These are phyloP conservation scores for Masticophis lateralis DNA, from an alignment of 2,797 vertebrate genomes.

Conservation along the genomic window DNA sequence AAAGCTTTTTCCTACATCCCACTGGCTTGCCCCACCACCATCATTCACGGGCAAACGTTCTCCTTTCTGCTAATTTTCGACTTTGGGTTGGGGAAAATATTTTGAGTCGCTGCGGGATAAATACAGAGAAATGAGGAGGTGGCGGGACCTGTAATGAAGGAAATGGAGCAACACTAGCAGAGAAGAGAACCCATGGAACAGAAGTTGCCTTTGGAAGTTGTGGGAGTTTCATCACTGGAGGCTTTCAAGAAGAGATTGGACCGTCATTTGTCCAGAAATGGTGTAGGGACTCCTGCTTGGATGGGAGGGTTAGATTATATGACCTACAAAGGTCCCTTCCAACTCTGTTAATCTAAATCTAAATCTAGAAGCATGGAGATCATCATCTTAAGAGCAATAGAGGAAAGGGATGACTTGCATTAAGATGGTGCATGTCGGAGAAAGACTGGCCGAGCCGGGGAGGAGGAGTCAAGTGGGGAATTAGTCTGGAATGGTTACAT, in stretches of 20 bases:
- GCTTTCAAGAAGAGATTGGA: no score
- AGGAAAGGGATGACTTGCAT: background rate
- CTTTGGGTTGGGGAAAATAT: background rate
- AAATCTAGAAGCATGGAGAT: background rate
- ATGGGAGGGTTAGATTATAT: no score
- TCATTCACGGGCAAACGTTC: constrained; percentile 60
- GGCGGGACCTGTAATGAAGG: background rate
- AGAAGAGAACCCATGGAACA: background rate
- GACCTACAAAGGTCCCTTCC: no score
- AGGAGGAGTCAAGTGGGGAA: background rate
- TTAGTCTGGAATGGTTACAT: background rate
- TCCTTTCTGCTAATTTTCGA: background rate
- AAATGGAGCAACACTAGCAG: background rate
- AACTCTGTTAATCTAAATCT: no score
- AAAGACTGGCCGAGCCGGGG: background rate
- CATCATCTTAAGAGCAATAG: background rate
- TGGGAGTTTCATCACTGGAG: no score
- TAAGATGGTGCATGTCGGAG: background rate
- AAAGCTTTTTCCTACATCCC: constrained; percentile 61
- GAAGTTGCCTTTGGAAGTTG: no score
- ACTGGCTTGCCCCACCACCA: constrained; percentile 39
- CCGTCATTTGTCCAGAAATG: no score
- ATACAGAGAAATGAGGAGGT: background rate
- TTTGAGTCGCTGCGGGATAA: background rate
- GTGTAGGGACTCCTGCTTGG: no score